Base-by-base conservation (phyloP, 2,113 vertebrate species). In the Salvelinus namaycush region DNA sequence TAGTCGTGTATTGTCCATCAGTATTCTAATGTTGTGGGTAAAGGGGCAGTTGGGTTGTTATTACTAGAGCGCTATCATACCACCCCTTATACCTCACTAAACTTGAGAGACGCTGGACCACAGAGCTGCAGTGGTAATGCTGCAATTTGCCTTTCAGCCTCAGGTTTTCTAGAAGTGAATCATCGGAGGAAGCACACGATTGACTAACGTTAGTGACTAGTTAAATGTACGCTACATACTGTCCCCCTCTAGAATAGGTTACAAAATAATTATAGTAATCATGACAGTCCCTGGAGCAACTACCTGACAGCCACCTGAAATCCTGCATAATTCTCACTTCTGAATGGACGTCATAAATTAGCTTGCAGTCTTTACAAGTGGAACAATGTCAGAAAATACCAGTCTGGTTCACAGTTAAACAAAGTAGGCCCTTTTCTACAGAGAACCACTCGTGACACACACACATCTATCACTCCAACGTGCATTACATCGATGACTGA, bases 241-340 rank as follows among this genome's bases (percentile, higher is more conserved):
- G 77, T 66, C 65, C 16, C 51, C 24, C 5, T 68, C 29, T 81
- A 74, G 76, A 77, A 72, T 57, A 76, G 74, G 73, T 72, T 81
- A 66, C 68, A 54, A 83, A 76, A 87, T 87, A 87, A 90, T 86
- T 82, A 79, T 69, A 69, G 82, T 86, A 84, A 88, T 90, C 82
- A 85, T 82, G 88, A 86, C 68, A 81, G 71, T 76, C 81, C 86
- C 86, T 44, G 72, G 54, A 83, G 87, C 77, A 68, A 44, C 48
- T 80, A 18, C 51, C 51, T 54, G 51, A 54, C 51, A 54, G 83
- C 73, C 79, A 64, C 60, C 26, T 77, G 31, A 75, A 60, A 16
- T 31, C 64, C 74, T 70, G 82, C 59, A 74, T 82, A 78, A 81
- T 65, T 74, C 74, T 79, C 57, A 70, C 16, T 20, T 60, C 20